Evolutionary conservation across 2,888 invertebrate species (phyloP).

Genomic region (Toxonevra muliebris): DNA sequence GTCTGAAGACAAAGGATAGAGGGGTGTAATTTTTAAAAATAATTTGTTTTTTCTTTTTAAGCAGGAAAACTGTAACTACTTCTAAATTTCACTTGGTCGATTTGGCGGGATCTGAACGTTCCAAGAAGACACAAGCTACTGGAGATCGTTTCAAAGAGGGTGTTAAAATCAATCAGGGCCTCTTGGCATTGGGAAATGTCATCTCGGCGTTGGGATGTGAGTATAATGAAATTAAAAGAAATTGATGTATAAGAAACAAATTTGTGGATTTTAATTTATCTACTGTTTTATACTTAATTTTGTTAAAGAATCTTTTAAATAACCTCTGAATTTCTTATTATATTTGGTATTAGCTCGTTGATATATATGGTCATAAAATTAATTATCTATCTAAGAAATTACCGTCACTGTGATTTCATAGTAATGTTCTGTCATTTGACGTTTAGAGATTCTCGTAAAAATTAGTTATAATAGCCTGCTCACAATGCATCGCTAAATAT

Average conservation of each 20-base stretch:
- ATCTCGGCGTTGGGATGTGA: slow-evolving; percentile 88
- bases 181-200: slow-evolving; percentile 92
- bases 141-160: slow-evolving; percentile 91
- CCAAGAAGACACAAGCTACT: slow-evolving; percentile 89
- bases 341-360: no score
- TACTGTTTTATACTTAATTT: no score
- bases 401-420: no score
- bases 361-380: no score
- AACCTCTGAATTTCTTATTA: no score
- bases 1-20: slow-evolving; percentile 41
- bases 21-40: slow-evolving; percentile 3
- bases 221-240: slow-evolving; percentile 27
- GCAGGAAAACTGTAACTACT: slow-evolving; percentile 75
- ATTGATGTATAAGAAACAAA: neutral
- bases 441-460: no score
- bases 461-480: no score
- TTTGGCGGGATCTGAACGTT: slow-evolving; percentile 89
- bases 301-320: no score
- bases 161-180: slow-evolving; percentile 90
- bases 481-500: no score
- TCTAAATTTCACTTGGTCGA: slow-evolving; percentile 93
- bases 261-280: slow-evolving; percentile 1
- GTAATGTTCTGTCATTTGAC: no score
- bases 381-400: no score
- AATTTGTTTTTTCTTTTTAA: slow-evolving; percentile 22